A percentile compares a stretch with the other conserved stretches of the same genome.
Conservation (phyloP, 1,140 invertebrate genomes). For the Melanaphis sacchari region DNA sequence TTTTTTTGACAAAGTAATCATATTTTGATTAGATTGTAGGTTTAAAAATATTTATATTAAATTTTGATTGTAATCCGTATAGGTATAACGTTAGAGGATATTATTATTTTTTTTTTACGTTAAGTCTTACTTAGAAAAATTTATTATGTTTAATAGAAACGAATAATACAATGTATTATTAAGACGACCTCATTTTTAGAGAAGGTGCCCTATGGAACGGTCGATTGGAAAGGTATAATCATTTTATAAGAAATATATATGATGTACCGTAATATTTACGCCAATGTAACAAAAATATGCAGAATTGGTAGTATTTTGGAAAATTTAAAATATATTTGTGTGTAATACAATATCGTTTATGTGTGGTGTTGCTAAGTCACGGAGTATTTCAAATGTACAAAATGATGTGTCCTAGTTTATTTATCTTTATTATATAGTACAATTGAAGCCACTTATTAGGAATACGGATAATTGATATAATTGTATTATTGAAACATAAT, state of each 20-base stretch:
- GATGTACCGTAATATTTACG: neutral
- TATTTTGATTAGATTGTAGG: neutral
- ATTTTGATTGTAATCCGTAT: too few species aligned
- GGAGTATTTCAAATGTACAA: too few species aligned
- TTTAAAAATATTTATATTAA: neutral
- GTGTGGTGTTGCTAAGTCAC: neutral
- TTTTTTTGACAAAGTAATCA: neutral
- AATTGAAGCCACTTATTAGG: too few species aligned
- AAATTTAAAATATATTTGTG: neutral
- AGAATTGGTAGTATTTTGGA: neutral
- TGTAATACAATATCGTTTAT: neutral
- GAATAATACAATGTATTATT: neutral
- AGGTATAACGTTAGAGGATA: neutral
- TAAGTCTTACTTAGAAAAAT: neutral
- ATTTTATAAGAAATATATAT: neutral
- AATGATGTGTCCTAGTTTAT: too few species aligned
- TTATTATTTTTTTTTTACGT: neutral
- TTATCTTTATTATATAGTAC: neutral
- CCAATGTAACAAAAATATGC: neutral
- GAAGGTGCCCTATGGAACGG: neutral
- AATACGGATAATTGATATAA: too few species aligned
- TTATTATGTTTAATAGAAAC: neutral
- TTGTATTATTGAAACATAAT: too few species aligned
- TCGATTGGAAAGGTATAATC: neutral
- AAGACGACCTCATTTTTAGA: too few species aligned